Base-by-base conservation (phyloP, 2,888 invertebrate species). In the Mythimna albipuncta region DNA sequence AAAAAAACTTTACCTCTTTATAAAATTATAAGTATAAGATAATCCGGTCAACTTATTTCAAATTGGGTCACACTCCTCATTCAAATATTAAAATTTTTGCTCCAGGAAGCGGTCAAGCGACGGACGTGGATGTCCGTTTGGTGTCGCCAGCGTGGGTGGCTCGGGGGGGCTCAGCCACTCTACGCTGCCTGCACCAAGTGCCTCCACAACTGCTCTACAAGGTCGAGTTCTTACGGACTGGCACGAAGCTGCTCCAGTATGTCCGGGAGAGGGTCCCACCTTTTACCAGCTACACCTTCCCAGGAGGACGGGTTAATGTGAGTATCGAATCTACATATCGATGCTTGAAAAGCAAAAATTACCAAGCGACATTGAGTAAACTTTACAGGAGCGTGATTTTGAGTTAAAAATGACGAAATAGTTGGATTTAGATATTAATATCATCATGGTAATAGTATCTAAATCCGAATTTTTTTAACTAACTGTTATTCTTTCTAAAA, bases 121-220 rank as follows among this genome's bases (percentile, higher is more conserved):
- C 96, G 69, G 97, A 97, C 81, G 95, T 97, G 84, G 96, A 97
- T 79, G 97, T 98, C 83, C 96, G 97, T 73, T 94, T 98, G 87
- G 95, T 97, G 71, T 97, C 97, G 64, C 97, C 97, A n/a, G 97
- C 97, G 89, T 98, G 98, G 95, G 98, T 98, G 79, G 97, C 97
- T 69, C 97, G 97, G 79, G 98, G 98, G 52, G 97, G 97, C 64
- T 97, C 97, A 61, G 98, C 97, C 72, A 97, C 97, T 47, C 95
- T 98, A 69, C 97, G 97, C 85, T 98, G 98, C 93, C 97, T 97
- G 69, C 98, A 98, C 94, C 98, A 97, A 91, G 98, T 98, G 75
- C 97, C 97, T 50, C 97, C 97, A 21, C 97, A 97, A 87, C 97
- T 98, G 84, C 96, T 98, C 57, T 98, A 98, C 96, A 98, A 98